Conservation (phyloP, 2,888 invertebrate species). For the Troilus luridus region DNA sequence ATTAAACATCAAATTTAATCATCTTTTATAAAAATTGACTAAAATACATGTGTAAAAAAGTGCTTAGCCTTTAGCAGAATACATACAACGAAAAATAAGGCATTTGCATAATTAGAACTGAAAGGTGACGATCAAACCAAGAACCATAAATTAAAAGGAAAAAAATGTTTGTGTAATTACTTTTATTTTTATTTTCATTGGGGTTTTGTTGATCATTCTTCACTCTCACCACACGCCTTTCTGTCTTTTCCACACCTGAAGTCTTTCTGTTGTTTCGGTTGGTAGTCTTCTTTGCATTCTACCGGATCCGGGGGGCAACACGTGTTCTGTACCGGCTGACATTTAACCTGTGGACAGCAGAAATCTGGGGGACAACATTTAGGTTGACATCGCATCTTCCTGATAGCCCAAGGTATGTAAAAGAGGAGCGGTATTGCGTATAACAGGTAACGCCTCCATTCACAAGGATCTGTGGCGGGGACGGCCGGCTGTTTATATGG, state of each 20-base stretch:
- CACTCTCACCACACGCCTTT: constrained; percentile 20
- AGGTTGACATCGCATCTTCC: constrained; percentile 57
- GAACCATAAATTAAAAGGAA: not conserved
- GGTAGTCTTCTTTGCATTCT: not conserved
- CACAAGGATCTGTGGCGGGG: constrained; percentile 14
- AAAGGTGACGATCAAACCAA: not conserved
- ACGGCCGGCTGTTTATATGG: not conserved
- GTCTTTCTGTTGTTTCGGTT: constrained; percentile 45
- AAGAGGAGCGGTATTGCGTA: constrained; percentile 60
- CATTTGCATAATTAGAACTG: not conserved
- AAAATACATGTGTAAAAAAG: not conserved
- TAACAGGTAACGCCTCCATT: constrained; percentile 61
- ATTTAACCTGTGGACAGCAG: not conserved
- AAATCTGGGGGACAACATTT: constrained; percentile 61
- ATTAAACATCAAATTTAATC: too few species aligned
- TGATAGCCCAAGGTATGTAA: constrained; percentile 62
- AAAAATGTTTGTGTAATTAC: not conserved
- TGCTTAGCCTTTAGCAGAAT: not conserved
- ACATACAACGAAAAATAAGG: not conserved
- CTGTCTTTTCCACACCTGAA: constrained; percentile 24
- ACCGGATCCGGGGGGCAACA: not conserved
- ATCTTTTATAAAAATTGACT: too few species aligned
- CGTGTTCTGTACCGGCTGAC: not conserved
- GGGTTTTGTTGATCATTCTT: not conserved
- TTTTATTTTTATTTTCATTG: not conserved